These are phyloP conservation scores for Limnothrissa miodon DNA, from an alignment of 2,113 vertebrate genomes.

Conservation along the genomic window DNA sequence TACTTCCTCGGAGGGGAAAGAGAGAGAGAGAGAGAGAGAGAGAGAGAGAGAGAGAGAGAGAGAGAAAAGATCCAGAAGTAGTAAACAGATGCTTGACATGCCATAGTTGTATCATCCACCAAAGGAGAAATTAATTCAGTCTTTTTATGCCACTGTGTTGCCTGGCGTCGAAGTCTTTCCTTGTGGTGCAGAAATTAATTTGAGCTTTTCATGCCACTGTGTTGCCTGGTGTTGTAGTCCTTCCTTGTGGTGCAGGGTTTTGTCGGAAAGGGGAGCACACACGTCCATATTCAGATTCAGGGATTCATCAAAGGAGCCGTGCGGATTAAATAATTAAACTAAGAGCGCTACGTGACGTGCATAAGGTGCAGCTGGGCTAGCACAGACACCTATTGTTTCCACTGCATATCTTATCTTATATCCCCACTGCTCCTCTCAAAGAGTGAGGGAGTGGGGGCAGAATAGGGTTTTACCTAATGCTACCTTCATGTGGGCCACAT, in stretches of 20 bases:
- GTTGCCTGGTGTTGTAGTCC: too few relatives aligned
- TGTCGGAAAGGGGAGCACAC: not conserved
- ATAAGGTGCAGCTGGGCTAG: not conserved
- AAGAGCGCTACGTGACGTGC: conserved; percentile 10
- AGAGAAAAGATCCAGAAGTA: not conserved
- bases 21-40: not conserved
- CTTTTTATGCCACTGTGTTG: conserved; percentile 35
- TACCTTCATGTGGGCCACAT: not conserved
- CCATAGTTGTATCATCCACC: not conserved
- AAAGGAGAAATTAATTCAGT: not conserved
- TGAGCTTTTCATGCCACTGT: too few relatives aligned
- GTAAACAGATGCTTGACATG: not conserved
- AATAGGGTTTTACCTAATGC: not conserved
- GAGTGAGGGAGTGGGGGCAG: not conserved
- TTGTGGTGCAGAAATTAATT: too few relatives aligned
- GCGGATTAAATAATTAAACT: conserved; percentile 9
- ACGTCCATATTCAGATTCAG: not conserved
- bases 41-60: not conserved
- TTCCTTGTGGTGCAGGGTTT: not conserved
- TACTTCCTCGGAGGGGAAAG: not conserved
- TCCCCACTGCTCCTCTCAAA: not conserved
- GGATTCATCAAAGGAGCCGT: not conserved
- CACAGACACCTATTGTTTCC: conserved; percentile 16
- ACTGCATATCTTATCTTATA: not conserved
- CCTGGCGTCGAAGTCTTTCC: too few relatives aligned